Conservation (phyloP, 2,797 vertebrate genomes). For the Odontamblyopus lacepedii region DNA sequence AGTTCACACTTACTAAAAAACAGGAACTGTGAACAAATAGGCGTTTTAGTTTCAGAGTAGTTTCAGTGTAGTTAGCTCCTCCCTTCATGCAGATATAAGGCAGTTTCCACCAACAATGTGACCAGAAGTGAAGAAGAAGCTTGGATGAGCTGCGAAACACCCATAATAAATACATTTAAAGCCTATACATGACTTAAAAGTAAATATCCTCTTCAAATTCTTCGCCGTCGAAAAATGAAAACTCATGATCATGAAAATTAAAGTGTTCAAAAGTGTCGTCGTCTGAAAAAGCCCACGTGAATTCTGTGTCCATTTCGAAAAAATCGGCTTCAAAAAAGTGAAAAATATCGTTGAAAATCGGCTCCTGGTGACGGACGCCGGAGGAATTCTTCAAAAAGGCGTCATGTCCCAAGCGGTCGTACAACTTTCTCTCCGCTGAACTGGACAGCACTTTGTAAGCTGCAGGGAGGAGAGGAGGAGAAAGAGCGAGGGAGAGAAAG, state of each 20-base stretch:
- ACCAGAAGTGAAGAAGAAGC: too few relatives aligned
- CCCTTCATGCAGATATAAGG: too few relatives aligned
- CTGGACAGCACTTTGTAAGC: slow-evolving; percentile 69
- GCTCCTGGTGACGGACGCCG: background rate
- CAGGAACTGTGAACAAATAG: too few relatives aligned
- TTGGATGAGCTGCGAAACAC: too few relatives aligned
- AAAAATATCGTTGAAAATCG: slow-evolving; percentile 43
- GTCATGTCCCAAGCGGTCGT: slow-evolving; percentile 59
- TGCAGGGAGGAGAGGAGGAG: background rate
- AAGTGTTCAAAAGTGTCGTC: slow-evolving; percentile 16
- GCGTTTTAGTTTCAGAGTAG: too few relatives aligned
- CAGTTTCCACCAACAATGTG: too few relatives aligned
- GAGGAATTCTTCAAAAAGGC: slow-evolving; percentile 37
- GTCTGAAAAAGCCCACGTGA: slow-evolving; percentile 47
- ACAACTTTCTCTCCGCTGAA: slow-evolving; percentile 56
- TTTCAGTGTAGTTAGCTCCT: too few relatives aligned
- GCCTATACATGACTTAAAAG: background rate
- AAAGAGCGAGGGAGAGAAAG: too few relatives aligned
- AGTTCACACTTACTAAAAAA: too few relatives aligned
- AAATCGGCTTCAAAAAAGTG: slow-evolving; percentile 25
- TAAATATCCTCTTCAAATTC: slow-evolving; percentile 43
- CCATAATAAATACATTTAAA: background rate
- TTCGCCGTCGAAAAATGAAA: slow-evolving; percentile 20
- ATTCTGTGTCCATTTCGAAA: slow-evolving; percentile 27
- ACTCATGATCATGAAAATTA: slow-evolving; percentile 20